Evolutionary conservation across 2,888 invertebrate species (phyloP), one percentile per base, ranked within the genome.

Genomic region (Oligia strigilis): DNA sequence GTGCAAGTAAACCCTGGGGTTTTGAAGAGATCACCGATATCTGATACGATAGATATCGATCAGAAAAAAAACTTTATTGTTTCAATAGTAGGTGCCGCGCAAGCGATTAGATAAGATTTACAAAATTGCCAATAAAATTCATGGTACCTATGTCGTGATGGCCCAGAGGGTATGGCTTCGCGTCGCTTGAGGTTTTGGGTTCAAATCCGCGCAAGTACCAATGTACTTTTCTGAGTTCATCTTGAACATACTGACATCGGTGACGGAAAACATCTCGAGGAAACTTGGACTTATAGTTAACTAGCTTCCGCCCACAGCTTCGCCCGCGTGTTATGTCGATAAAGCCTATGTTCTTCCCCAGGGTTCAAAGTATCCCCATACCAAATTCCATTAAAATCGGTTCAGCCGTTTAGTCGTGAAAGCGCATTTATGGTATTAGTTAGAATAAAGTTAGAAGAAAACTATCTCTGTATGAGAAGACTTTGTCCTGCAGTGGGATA

Each of bases 41-140:
- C n/a, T 71, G 71, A 79, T 84, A 40, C 14, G 49, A 29, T 64
- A 69, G 65, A 78, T 71, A 84, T 36, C 19, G 60, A 72, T 72
- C 29, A 52, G 66, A 11, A 52, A 65, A 49, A 65, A 19, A 49
- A 60, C 36, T 46, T 75, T 13, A 11, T 46, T 36, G 17, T 36
- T 23, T 55, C 14, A 71, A 36, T 60, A 49, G 29, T 2, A 70
- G 23, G 19, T 19, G 29, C 70, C 29, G 29, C 14, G 55, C 19
- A 13, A 52, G 70, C 36, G 60, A 55, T 55, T 8, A 23, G 8
- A 52, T 36, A 71, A 23, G 0, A 4, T 52, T 52, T 46, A 46
- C 17, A 11, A 23, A 40, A 40, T 40, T 40, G 19, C 23, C 4
- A 65, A 40, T 65, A 11, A 29, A 65, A 40, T 23, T 65, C 40